Base-by-base conservation (phyloP, 2,797 vertebrate genomes). In the Urophycis tenuis region DNA sequence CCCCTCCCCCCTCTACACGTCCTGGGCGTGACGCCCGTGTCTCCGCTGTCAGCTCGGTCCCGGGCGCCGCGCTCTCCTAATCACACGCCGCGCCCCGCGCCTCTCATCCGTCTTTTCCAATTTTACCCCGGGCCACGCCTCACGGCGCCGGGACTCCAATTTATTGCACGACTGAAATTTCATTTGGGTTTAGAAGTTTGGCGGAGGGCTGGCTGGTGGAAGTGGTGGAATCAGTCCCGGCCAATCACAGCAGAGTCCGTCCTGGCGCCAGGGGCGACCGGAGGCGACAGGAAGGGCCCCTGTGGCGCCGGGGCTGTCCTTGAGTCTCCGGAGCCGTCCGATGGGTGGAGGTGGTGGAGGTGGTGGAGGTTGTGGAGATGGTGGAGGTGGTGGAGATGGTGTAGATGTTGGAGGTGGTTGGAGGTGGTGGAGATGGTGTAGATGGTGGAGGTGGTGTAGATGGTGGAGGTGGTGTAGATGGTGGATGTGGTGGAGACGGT, bases 141-240 rank as follows among this genome's bases (percentile, higher is more conserved):
- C 1, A 34, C 17, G 45, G 53, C 75, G 74, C 72, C 74, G 72
- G 35, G 19, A 0, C 29, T 71, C 31, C 19, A 33, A 71, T 60
- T 76, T 76, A 77, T 73, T 72, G 22, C 81, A 74, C 79, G 33
- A 25, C 71, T 80, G 76, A 32, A 80, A 76, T 45, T 36, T 60
- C 33, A 70, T 64, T 53, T 76, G 7, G 60, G 25, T 71, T 76
- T n/a, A 31, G n/a, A 67, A 64, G 53, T 75, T 64, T 67, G 25
- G 32, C 4, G 53, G 31, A 7, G 34, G 34, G 1, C 5, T 19
- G 17, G 32, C 5, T 49, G 70, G n/a, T 3, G 30, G 15, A 1
- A 14, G 39, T 53, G 45, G 45, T 22, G 45, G 19, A 60, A 60
- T 60, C 53, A 60, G 53, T 1, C 15, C n/a, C 49, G n/a, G 49